A percentile compares a stretch with the other conserved stretches of the same genome.
Conservation (phyloP, 1,140 invertebrate genomes). For the Agraylea sexmaculata region DNA sequence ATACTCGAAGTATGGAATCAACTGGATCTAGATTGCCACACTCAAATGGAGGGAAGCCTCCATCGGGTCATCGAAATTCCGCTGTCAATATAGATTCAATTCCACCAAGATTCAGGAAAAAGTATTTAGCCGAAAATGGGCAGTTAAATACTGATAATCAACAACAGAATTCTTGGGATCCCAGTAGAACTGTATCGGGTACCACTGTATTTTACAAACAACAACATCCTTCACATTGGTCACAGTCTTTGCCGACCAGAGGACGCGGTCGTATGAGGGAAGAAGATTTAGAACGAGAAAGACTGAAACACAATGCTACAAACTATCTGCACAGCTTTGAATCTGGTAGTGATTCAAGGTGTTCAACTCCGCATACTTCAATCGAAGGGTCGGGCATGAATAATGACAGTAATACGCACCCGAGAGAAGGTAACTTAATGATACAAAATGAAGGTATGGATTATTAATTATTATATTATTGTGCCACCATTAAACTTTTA, state of each 20-base stretch:
- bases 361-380: conserved; percentile 35
- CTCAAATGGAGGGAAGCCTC: conserved; percentile 35
- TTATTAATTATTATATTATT: too few relatives aligned
- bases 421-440: too few relatives aligned
- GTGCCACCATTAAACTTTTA: too few relatives aligned
- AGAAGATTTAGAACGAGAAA: conserved; percentile 37
- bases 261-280: conserved; percentile 35
- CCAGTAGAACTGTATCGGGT: conserved; percentile 12
- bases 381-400: too few relatives aligned
- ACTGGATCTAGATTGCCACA: conserved; percentile 27
- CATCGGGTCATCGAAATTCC: conserved; percentile 36
- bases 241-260: conserved; percentile 36
- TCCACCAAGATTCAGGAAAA: conserved; percentile 39
- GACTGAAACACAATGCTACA: conserved; percentile 26
- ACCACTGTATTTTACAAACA: conserved; percentile 12
- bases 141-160: conserved; percentile 19
- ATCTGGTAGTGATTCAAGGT: conserved; percentile 29
- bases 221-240: conserved; percentile 30
- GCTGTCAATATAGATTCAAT: conserved; percentile 37
- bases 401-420: too few relatives aligned
- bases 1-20: conserved; percentile 40
- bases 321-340: conserved; percentile 34
- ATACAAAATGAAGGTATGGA: too few relatives aligned
- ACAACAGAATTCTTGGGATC: conserved; percentile 9
- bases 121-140: conserved; percentile 35